Evolutionary conservation across 2,888 invertebrate species (phyloP).

Genomic region (Eulithis prunata): DNA sequence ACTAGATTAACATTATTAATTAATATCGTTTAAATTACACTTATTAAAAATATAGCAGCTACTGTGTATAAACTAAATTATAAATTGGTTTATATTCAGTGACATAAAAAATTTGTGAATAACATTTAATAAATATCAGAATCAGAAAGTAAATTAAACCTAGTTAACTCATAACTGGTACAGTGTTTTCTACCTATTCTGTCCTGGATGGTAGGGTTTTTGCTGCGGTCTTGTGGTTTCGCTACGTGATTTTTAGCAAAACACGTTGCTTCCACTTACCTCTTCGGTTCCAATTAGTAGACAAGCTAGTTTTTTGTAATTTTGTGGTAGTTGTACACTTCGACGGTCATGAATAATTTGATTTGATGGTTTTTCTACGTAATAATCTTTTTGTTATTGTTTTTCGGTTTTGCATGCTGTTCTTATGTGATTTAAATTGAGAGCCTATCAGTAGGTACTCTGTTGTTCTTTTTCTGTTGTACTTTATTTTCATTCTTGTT

Average conservation of each 20-base stretch:
- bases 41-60: background rate
- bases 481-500: too few relatives aligned
- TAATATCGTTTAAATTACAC: conserved; percentile 4
- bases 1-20: conserved; percentile 29
- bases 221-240: conserved; percentile 12
- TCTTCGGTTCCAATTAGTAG: conserved; percentile 17
- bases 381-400: conserved; percentile 11
- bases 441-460: too few relatives aligned
- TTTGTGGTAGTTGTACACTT: conserved; percentile 6
- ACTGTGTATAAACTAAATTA: background rate
- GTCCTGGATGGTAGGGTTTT: conserved; percentile 6
- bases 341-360: conserved; percentile 2
- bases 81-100: background rate
- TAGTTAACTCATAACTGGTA: background rate
- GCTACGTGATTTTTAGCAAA: conserved; percentile 16
- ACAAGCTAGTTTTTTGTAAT: conserved; percentile 22
- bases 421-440: background rate
- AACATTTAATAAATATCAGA: background rate
- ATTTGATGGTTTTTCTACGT: conserved; percentile 15
- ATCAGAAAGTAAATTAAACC: background rate
- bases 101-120: background rate
- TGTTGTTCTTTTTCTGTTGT: too few relatives aligned
- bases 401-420: conserved; percentile 2
- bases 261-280: conserved; percentile 17
- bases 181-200: background rate